Percentiles rank a stretch among this genome's conserved stretches.
phyloP scores from a whole-genome alignment of 30 jellyfish, hydroid and myxozoan species.

The Hydra vulgaris region DNA sequence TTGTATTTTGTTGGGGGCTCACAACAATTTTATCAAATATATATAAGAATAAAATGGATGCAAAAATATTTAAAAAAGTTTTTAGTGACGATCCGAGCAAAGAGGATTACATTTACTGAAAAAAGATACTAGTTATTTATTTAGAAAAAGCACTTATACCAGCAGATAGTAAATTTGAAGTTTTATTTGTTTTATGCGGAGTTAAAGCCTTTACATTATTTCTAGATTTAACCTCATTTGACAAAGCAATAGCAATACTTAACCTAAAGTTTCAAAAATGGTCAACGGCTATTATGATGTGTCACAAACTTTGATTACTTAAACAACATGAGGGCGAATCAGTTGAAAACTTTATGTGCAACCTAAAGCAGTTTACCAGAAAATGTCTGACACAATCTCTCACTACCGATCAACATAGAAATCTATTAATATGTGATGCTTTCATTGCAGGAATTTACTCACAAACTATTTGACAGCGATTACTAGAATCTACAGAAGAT shows the following conservation, averaged over 20 bases:
- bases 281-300: not conserved
- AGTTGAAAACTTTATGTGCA: not conserved
- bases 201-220: not conserved
- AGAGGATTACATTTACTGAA: not conserved
- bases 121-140: not conserved
- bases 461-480: not conserved
- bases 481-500: not conserved
- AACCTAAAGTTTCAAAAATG: not conserved
- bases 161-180: not conserved
- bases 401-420: not conserved
- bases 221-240: not conserved
- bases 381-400: not conserved
- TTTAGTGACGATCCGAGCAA: not conserved
- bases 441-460: not conserved
- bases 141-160: not conserved
- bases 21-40: not conserved
- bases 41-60: not conserved
- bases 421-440: not conserved
- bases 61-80: not conserved
- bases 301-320: not conserved
- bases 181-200: not conserved
- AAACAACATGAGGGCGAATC: not conserved
- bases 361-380: not conserved
- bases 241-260: not conserved
- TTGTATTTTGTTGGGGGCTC: not conserved